Evolutionary conservation across 2,797 vertebrate genomes (phyloP).

Genomic region (Ispidina lecontei): DNA sequence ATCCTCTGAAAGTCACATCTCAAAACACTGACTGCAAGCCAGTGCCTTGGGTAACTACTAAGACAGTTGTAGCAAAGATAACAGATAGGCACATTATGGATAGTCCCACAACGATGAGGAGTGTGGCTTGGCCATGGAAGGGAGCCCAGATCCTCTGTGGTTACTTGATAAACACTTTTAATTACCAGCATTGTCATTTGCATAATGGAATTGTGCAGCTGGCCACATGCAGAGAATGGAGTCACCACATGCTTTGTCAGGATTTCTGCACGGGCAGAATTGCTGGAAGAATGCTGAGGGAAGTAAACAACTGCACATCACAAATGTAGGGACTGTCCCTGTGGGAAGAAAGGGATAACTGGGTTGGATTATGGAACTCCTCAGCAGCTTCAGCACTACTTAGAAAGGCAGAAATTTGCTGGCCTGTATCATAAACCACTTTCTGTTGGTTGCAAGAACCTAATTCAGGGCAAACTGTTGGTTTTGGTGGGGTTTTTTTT

Average conservation of each 20-base stretch:
- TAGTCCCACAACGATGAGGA: not conserved
- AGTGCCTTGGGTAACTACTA: not conserved
- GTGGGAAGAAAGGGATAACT: not conserved
- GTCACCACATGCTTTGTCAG: not conserved
- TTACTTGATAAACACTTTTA: slow-evolving; percentile 56
- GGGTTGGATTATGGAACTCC: not conserved
- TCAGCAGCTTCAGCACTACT: not conserved
- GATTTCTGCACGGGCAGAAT: not conserved
- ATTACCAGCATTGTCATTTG: slow-evolving; percentile 42
- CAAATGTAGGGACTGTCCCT: not conserved
- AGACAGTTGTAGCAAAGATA: not conserved
- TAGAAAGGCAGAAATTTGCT: not conserved
- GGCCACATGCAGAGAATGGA: not conserved
- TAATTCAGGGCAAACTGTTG: not conserved
- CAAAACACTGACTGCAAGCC: not conserved
- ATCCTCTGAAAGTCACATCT: not conserved
- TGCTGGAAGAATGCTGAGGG: not conserved
- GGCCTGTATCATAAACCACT: not conserved
- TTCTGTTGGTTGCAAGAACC: not conserved
- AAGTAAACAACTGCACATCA: not conserved
- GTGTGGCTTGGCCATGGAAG: not conserved
- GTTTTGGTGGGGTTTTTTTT: too few species aligned
- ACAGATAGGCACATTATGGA: not conserved
- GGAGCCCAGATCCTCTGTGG: slow-evolving; percentile 17
- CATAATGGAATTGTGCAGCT: slow-evolving; percentile 43